Base-by-base conservation (phyloP, 1,140 invertebrate species). In the Drosophila simulans region DNA sequence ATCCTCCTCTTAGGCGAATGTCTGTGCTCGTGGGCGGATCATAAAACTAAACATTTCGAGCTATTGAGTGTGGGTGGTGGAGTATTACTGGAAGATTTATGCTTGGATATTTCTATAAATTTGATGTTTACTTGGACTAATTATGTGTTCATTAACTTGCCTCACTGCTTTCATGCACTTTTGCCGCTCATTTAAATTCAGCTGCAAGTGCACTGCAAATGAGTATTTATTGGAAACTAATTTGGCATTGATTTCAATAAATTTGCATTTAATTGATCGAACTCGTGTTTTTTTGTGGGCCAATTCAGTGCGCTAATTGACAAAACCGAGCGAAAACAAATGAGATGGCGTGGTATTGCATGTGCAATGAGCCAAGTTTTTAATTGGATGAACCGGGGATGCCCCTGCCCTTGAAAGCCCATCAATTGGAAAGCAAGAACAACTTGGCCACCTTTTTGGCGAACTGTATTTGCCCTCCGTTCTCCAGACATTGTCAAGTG, bases 301-400 rank as follows among this genome's bases (percentile, higher is more conserved):
- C 60, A 83, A 68, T 88, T 88, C 63, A 88, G 70, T 83, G 75
- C 84, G 66, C 86, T 83, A 89, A 88, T 88, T 89, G 76, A 88
- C 64, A 62, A 76, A 89, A 62, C 53, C 64, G 77, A 77, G 57
- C 59, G 79, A 69, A 40, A 60, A 49, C 37, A 58, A 71, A 57
- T 53, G 63, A 25, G 43, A 54, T 56, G 60, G 62, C 75, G 75
- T 79, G 83, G 58, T 34, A 40, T 49, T 76, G 80, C 60, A 80
- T 71, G 66, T 63, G 59, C 76, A 66, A 69, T 73, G 81, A 85
- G 55, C 48, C 46, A 60, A 69, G 59, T 59, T 76, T 54, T 79
- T 77, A 86, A 86, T 86, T 82, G 83, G 62, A 63, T 66, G 57
- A 54, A 43, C 12, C 17, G 45, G 20, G 57, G 20, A 39, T 22